A percentile compares a stretch with the other conserved stretches of the same genome.
phyloP scores from a whole-genome alignment of 2,888 invertebrate genomes.

The Nematopogon swammerdamellus region DNA sequence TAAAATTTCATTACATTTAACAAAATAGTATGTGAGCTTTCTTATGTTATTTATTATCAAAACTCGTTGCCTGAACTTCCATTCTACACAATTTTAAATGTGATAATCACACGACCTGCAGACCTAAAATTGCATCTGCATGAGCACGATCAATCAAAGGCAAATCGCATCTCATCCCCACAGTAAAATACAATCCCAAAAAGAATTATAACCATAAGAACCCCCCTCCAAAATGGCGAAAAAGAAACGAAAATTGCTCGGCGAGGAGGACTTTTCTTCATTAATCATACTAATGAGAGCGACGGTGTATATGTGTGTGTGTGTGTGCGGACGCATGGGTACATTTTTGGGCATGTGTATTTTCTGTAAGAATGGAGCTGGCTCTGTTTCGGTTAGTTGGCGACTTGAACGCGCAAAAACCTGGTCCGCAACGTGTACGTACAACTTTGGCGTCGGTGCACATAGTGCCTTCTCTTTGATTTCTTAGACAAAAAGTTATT shows the following conservation, averaged over 20 bases:
- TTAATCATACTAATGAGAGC: conserved; percentile 47
- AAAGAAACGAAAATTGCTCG: conserved; percentile 24
- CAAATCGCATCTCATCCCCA: too few species aligned
- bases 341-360: background rate
- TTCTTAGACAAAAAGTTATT: background rate
- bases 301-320: conserved; percentile 6
- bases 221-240: background rate
- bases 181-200: background rate
- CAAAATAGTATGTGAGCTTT: too few species aligned
- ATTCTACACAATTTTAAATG: too few species aligned
- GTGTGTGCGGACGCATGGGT: background rate
- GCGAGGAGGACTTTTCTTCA: conserved; percentile 20
- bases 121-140: too few species aligned
- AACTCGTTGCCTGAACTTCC: too few species aligned
- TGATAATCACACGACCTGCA: too few species aligned
- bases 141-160: too few species aligned
- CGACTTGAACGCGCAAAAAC: background rate
- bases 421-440: background rate
- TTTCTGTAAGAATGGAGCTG: background rate
- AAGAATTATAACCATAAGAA: background rate
- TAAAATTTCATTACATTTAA: too few species aligned
- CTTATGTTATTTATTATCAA: too few species aligned
- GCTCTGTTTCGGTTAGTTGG: background rate
- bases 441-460: background rate
- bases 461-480: background rate